A percentile compares a stretch with the other conserved stretches of the same genome.
These are phyloP conservation scores for Itoplectis maculator DNA, from an alignment of 2,888 invertebrate genomes.

Conservation along the genomic window DNA sequence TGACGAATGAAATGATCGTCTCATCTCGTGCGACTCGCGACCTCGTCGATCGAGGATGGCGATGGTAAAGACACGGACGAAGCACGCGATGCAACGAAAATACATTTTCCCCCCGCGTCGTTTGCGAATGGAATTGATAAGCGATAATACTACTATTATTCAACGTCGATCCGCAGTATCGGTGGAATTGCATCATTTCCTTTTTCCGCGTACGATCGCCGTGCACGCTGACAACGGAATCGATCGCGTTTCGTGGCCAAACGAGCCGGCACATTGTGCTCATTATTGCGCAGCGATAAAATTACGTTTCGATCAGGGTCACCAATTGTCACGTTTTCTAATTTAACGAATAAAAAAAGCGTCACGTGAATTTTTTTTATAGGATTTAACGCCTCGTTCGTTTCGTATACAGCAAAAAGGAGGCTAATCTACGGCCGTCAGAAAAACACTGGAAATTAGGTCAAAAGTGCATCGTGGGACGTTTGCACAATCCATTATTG, in stretches of 20 bases:
- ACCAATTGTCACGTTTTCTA: slow-evolving; percentile 23
- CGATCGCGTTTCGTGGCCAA: slow-evolving; percentile 9
- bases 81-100: neutral
- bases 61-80: neutral
- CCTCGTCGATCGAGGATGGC: neutral
- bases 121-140: neutral
- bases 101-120: neutral
- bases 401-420: neutral
- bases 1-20: neutral
- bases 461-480: neutral
- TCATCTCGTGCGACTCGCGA: neutral
- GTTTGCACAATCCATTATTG: neutral
- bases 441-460: neutral
- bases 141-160: slow-evolving; percentile 19
- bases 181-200: slow-evolving; percentile 13
- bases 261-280: neutral
- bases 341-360: neutral
- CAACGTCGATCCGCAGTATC: neutral
- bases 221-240: slow-evolving; percentile 10
- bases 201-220: neutral
- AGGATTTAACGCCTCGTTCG: neutral
- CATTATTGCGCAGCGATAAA: slow-evolving; percentile 37
- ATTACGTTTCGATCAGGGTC: slow-evolving; percentile 33
- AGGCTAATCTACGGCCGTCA: neutral
- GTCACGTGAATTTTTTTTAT: neutral